Evolutionary conservation across 2,888 invertebrate species (phyloP), one percentile per base, ranked within the genome.

Genomic region (Lithophane leautieri): DNA sequence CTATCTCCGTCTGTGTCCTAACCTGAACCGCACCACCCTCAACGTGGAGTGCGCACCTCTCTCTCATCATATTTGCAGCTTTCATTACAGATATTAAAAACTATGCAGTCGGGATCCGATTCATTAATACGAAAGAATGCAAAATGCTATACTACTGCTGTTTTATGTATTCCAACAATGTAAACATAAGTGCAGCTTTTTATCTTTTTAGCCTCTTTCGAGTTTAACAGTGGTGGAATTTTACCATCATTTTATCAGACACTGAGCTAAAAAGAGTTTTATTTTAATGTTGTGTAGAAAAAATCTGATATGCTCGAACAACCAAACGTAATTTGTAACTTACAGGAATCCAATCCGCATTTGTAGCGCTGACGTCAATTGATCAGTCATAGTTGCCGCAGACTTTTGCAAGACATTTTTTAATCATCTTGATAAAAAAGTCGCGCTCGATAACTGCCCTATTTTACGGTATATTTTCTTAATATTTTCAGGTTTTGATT

Each of bases 51-150:
- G 88, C 90, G 91, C 89, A 86, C 90, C 90, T 91, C 82, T 87
- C 89, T 87, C 89, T 90, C 93, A 93, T 94, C 94, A 94, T 95
- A 94, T 95, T 95, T 94, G 94, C 94, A 91, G 93, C 93, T 93
- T 94, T 95, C 96, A 96, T 96, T 95, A 95, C 94, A 93, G 94
- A 93, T 95, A 96, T 95, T 95, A 96, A 95, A 95, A 96, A 92
- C 93, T 90, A 91, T 90, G 90, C 89, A 90, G 88, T 89, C 79
- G 86, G 87, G 90, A 92, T 93, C 88, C 85, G 91, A 91, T 93
- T 92, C 91, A 92, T 93, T 93, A 91, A 90, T 90, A 88, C 71
- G 73, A 70, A 77, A 80, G 81, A 88, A 82, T 76, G 67, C 52
- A 71, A 65, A 75, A 78, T 74, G n/a, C 19, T 52, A 22, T 68